Evolutionary conservation across 2,797 vertebrate genomes (phyloP), one percentile per base, ranked within the genome.

Genomic region (Ctenopoma multispine): DNA sequence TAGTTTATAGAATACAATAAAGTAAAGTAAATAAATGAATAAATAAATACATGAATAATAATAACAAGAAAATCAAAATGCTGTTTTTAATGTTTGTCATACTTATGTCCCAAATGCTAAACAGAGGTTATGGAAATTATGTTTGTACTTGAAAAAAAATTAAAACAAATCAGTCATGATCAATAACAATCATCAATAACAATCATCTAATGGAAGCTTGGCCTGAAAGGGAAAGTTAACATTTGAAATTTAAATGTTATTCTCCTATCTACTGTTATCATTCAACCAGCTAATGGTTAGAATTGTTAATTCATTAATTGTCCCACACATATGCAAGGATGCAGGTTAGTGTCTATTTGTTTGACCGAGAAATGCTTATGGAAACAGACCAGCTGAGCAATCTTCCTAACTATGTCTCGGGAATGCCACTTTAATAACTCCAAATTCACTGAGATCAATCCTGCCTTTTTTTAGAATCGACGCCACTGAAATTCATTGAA

Each of bases 131-230:
- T 89, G 75, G 79, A 89, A 90, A 87, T 90, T 81, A 83, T 75
- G 85, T 90, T 77, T 82, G 63, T 71, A 75, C 79, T 74, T 65
- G 73, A 81, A 92, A 92, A 77, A 90, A 86, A 9, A 3, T n/a
- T n/a, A 29, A 29, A 85, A 69, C 77, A 83, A 84, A 89, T 91
- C 89, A 87, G 81, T 93, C 89, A 88, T 80, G 83, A 91, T 92
- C 89, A 89, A 87, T 92, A 90, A 81, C 90, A 86, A 88, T 88
- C 87, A 89, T 81, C n/a, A n/a, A n/a, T n/a, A n/a, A n/a, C n/a
- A n/a, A 91, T 81, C 65, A 77, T 79, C 79, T 62, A 66, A 75
- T 44, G 72, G 74, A 88, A 81, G 68, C 34, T 2, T 12, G 23
- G 64, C 51, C 76, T 87, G 64, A 78, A 87, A 85, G 81, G 73